phyloP scores from a whole-genome alignment of 1,140 invertebrate species.

The Hyles vespertilio region DNA sequence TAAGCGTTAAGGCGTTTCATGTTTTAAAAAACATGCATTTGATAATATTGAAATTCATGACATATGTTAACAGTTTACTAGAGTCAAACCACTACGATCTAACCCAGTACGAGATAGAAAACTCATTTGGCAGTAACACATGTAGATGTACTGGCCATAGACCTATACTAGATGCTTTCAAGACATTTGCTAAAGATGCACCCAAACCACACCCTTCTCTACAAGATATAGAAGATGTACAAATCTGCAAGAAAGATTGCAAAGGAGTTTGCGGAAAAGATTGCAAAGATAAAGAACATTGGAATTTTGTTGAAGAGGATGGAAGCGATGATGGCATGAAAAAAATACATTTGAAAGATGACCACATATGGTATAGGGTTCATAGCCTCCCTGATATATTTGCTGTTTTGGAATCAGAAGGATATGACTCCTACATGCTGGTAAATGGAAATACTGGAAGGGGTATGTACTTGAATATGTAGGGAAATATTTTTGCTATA shows the following conservation, averaged over 20 bases:
- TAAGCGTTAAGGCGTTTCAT: too few species aligned
- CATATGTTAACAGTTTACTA: conserved; percentile 43
- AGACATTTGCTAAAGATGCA: conserved; percentile 80
- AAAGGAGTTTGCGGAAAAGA: conserved; percentile 6
- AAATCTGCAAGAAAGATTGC: conserved; percentile 24
- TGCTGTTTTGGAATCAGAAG: conserved; percentile 40
- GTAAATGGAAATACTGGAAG: conserved; percentile 76
- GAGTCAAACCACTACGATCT: conserved; percentile 58
- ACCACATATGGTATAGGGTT: conserved; percentile 50
- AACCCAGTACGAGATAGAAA: conserved; percentile 80
- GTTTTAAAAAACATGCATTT: too few species aligned
- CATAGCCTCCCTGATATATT: conserved; percentile 49
- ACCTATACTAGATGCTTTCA: conserved; percentile 87
- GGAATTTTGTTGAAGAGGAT: conserved; percentile 24
- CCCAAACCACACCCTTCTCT: conserved; percentile 30
- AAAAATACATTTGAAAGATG: conserved; percentile 47
- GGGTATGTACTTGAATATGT: conserved; percentile 37
- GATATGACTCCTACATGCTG: conserved; percentile 67
- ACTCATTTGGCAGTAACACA: conserved; percentile 85
- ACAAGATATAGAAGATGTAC: conserved; percentile 48
- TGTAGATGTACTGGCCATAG: conserved; percentile 90
- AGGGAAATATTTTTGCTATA: neutral
- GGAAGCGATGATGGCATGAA: conserved; percentile 33
- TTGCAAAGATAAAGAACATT: conserved; percentile 5
- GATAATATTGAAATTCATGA: neutral